Conservation (phyloP, 2,888 invertebrate species). For the Endotricha flammealis region DNA sequence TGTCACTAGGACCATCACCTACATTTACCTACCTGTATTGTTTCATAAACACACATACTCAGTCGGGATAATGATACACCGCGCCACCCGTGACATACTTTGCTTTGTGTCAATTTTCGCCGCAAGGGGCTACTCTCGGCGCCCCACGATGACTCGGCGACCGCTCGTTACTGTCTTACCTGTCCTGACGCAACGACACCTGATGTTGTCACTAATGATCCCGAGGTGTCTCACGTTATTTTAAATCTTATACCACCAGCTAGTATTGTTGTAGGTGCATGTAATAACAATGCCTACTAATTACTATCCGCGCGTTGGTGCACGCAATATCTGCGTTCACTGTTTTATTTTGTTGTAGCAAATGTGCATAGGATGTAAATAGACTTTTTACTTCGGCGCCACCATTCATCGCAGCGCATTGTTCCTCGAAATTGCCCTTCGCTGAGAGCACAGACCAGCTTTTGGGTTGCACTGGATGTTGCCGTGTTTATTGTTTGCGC, state of each 20-base stretch:
- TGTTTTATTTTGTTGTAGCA: conserved; percentile 46
- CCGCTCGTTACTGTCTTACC: conserved; percentile 72
- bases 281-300: conserved; percentile 22
- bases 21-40: too few relatives aligned
- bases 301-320: conserved; percentile 36
- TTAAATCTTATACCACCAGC: conserved; percentile 16
- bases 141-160: conserved; percentile 61
- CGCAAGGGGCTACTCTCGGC: conserved; percentile 63
- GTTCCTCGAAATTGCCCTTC: conserved; percentile 72
- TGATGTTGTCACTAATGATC: conserved; percentile 66
- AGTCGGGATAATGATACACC: conserved; percentile 55
- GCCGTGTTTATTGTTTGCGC: conserved; percentile 44
- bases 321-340: conserved; percentile 37
- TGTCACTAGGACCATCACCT: too few relatives aligned
- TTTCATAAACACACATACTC: too few relatives aligned
- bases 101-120: conserved; percentile 67
- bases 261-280: conserved; percentile 11
- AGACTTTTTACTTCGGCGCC: conserved; percentile 66
- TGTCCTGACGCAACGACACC: conserved; percentile 46
- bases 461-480: conserved; percentile 50
- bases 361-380: conserved; percentile 69
- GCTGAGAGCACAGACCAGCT: conserved; percentile 61
- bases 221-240: conserved; percentile 28
- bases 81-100: conserved; percentile 60
- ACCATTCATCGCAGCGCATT: conserved; percentile 68